Conservation (phyloP, 1,140 invertebrate genomes). For the Mylabris phalerata region DNA sequence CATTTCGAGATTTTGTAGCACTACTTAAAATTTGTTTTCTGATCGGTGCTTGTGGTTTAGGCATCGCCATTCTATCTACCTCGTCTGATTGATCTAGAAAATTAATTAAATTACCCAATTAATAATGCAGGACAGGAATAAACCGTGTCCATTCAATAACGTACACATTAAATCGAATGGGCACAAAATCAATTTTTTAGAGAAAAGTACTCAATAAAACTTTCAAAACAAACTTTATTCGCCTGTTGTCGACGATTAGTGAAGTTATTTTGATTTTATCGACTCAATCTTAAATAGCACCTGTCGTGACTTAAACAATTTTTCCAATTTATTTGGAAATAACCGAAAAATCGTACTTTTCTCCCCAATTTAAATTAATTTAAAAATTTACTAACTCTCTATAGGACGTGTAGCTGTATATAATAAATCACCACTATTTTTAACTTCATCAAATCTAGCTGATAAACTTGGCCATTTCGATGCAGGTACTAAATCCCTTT, state of each 20-base stretch:
- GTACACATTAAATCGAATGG: no score
- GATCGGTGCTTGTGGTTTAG: constrained; percentile 36
- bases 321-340: no score
- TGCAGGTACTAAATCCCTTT: constrained; percentile 71
- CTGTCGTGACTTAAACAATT: no score
- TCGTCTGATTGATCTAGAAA: constrained; percentile 31
- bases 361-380: no score
- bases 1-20: constrained; percentile 28
- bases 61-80: constrained; percentile 37
- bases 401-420: constrained; percentile 55
- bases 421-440: constrained; percentile 68
- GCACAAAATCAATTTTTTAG: no score
- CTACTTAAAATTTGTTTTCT: constrained; percentile 37
- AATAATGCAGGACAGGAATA: neutral
- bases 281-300: no score
- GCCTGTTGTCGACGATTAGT: neutral
- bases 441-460: constrained; percentile 82
- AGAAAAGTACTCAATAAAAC: no score
- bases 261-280: neutral
- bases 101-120: neutral
- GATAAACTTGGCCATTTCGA: constrained; percentile 73
- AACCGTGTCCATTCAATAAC: no score
- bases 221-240: no score
- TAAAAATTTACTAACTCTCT: constrained; percentile 19
- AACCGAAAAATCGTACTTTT: no score